Evolutionary conservation across 2,888 invertebrate species (phyloP).

Genomic region (Acanthosepion lycidas): DNA sequence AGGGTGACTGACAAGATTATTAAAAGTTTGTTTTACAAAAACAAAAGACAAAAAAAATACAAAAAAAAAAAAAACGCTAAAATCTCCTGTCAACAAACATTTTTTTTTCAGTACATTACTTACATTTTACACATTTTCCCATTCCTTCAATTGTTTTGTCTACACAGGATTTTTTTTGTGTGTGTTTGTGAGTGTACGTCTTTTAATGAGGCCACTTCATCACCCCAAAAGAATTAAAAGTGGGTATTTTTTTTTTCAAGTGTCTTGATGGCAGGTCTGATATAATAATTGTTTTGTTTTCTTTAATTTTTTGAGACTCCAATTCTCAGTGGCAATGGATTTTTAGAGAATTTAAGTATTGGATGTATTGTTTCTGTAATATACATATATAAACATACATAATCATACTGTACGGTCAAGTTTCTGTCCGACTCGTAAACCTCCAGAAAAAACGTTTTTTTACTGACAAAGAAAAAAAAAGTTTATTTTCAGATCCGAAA

Average conservation of each 20-base stretch:
- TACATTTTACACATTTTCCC: neutral
- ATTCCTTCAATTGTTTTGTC: neutral
- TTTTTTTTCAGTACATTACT: neutral
- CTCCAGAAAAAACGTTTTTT: neutral
- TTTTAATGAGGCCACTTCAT: no score
- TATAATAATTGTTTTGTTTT: neutral
- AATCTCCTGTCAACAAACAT: neutral
- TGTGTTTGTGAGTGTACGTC: no score
- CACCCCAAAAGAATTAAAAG: no score
- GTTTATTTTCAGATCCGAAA: no score
- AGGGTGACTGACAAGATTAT: neutral
- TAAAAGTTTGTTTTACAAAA: neutral
- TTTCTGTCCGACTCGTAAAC: neutral
- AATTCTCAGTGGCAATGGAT: conserved; percentile 4
- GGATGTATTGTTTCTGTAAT: no score
- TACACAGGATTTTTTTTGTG: neutral
- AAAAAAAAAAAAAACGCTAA: neutral
- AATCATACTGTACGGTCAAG: neutral
- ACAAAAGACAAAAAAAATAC: neutral
- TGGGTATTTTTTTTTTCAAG: neutral
- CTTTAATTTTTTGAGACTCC: neutral
- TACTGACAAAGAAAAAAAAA: no score
- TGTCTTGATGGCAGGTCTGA: neutral
- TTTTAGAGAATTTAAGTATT: no score
- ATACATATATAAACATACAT: no score